These are phyloP conservation scores for Phylloscopus trochiloides DNA, from an alignment of 2,113 vertebrate species.

Conservation along the genomic window DNA sequence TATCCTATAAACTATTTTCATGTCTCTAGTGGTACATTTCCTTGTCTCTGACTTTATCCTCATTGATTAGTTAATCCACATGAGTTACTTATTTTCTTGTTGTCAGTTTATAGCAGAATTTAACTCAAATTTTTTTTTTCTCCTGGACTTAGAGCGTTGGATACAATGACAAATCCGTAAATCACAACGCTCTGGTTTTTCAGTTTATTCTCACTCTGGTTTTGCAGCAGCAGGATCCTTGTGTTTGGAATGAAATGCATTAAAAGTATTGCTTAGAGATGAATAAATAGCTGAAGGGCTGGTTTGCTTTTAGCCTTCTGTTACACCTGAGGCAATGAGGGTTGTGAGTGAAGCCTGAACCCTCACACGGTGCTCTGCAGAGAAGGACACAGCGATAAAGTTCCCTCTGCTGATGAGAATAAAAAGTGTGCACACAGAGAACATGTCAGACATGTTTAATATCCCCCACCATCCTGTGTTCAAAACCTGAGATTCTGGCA, in stretches of 20 bases:
- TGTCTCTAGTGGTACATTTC: neutral
- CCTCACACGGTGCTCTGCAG: neutral
- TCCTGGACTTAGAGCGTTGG: neutral
- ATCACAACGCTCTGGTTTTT: neutral
- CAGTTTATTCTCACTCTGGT: neutral
- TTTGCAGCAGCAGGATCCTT: neutral
- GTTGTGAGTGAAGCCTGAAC: neutral
- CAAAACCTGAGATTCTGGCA: neutral
- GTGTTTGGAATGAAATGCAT: neutral
- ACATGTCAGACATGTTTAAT: conserved; percentile 1
- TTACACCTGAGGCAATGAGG: neutral
- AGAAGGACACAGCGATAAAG: neutral
- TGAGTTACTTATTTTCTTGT: neutral
- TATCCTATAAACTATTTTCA: neutral
- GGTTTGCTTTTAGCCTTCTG: neutral
- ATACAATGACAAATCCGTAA: conserved; percentile 12
- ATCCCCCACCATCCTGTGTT: neutral
- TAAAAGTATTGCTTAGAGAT: neutral
- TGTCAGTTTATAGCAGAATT: neutral
- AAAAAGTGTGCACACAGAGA: neutral
- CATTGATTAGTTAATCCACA: neutral
- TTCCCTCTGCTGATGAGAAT: neutral
- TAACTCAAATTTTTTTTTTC: neutral
- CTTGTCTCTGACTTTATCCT: neutral
- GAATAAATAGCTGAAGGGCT: neutral